These are phyloP conservation scores for Camelus bactrianus DNA, from an alignment of 2,113 vertebrate species.

Conservation along the genomic window DNA sequence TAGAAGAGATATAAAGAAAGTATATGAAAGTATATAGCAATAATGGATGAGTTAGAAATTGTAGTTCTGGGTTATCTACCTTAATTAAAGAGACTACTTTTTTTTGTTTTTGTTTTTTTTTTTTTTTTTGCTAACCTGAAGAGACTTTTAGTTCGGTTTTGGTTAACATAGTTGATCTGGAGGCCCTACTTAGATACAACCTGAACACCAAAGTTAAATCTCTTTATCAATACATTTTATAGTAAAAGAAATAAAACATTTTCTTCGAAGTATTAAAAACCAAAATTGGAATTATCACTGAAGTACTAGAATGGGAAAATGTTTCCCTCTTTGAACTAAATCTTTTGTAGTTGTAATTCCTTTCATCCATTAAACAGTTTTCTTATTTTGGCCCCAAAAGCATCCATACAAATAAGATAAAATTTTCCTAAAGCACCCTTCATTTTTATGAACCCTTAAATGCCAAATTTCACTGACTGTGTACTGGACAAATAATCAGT, in stretches of 20 bases:
- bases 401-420: not conserved
- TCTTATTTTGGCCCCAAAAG: not conserved
- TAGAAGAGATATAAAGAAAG: slow-evolving; percentile 41
- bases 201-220: slow-evolving; percentile 40
- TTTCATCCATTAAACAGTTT: not conserved
- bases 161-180: not conserved
- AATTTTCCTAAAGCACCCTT: not conserved
- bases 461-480: not conserved
- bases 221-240: slow-evolving; percentile 10
- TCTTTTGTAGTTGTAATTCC: not conserved
- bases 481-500: not conserved
- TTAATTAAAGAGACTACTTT: not conserved
- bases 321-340: not conserved
- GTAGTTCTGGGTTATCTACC: not conserved
- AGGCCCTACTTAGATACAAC: not conserved
- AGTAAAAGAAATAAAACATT: not conserved
- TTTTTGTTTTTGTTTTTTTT: too few species aligned
- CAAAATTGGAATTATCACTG: slow-evolving; percentile 1
- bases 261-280: slow-evolving; percentile 5
- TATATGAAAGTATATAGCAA: not conserved
- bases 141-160: not conserved
- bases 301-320: not conserved
- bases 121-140: too few species aligned
- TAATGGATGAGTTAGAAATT: not conserved
- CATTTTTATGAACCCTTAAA: not conserved